Percentiles rank a stretch among this genome's conserved stretches.
These are phyloP conservation scores for Stegostoma tigrinum DNA, from an alignment of 2,113 vertebrate genomes.

Conservation along the genomic window DNA sequence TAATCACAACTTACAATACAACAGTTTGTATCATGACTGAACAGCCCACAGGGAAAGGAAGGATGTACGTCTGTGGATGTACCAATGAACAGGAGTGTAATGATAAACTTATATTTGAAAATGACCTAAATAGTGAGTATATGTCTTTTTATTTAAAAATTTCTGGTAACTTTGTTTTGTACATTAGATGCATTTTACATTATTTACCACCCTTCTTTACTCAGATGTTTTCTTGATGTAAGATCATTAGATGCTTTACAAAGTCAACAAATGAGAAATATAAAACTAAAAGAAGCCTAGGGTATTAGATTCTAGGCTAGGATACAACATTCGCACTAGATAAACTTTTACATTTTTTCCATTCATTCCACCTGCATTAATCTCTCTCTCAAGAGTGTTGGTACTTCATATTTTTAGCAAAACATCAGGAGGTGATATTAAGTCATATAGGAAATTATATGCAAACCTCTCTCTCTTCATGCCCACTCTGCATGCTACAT, in stretches of 20 bases:
- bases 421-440: background rate
- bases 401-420: background rate
- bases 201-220: background rate
- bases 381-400: background rate
- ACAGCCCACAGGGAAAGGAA: constrained; percentile 52
- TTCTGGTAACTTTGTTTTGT: background rate
- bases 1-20: constrained; percentile 68
- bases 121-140: constrained; percentile 61
- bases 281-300: background rate
- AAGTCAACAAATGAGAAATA: background rate
- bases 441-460: background rate
- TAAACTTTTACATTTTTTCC: background rate
- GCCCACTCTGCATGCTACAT: background rate
- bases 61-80: constrained; percentile 69
- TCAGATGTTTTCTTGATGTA: background rate
- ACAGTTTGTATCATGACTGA: constrained; percentile 66
- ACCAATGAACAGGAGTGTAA: constrained; percentile 75
- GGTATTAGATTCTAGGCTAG: background rate
- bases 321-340: background rate
- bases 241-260: background rate
- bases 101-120: constrained; percentile 74
- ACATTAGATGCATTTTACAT: background rate
- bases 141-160: background rate
- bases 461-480: background rate
- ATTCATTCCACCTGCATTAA: background rate